A percentile compares a stretch with the other conserved stretches of the same genome.
Conservation (phyloP, 2,797 vertebrate genomes). For the Masticophis lateralis region DNA sequence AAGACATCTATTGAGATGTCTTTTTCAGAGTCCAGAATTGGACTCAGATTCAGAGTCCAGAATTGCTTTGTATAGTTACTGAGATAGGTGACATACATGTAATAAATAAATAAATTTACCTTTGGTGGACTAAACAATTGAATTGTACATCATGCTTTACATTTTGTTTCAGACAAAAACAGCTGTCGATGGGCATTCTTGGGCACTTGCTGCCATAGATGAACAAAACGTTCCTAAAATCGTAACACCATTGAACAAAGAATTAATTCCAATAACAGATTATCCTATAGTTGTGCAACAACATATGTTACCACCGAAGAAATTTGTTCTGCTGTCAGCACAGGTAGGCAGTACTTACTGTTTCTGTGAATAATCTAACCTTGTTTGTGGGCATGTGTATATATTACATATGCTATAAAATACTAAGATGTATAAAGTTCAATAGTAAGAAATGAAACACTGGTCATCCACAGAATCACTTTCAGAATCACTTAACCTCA, state of each 20-base stretch:
- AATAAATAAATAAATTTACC: neutral
- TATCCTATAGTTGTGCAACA: conserved; percentile 92
- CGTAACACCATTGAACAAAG: conserved; percentile 86
- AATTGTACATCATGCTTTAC: neutral
- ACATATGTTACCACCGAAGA: conserved; percentile 88
- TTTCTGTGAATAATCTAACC: neutral
- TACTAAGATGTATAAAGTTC: neutral
- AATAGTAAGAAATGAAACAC: neutral
- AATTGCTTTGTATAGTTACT: neutral
- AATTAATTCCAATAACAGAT: conserved; percentile 87
- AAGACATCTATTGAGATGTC: neutral
- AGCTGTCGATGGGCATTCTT: conserved; percentile 91
- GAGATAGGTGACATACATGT: neutral
- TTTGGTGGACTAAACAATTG: neutral
- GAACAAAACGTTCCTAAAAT: conserved; percentile 81
- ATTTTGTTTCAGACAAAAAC: conserved; percentile 82
- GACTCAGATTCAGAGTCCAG: neutral
- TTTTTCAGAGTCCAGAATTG: neutral
- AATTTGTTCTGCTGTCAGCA: conserved; percentile 94
- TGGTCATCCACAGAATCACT: neutral
- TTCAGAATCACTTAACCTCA: too few species aligned
- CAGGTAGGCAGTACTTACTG: conserved; percentile 74
- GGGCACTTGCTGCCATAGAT: conserved; percentile 89
- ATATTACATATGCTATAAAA: neutral
- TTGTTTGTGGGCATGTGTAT: neutral